Evolutionary conservation across 2,888 invertebrate genomes (phyloP), one percentile per base, ranked within the genome.

Genomic region (Dione vanillae): DNA sequence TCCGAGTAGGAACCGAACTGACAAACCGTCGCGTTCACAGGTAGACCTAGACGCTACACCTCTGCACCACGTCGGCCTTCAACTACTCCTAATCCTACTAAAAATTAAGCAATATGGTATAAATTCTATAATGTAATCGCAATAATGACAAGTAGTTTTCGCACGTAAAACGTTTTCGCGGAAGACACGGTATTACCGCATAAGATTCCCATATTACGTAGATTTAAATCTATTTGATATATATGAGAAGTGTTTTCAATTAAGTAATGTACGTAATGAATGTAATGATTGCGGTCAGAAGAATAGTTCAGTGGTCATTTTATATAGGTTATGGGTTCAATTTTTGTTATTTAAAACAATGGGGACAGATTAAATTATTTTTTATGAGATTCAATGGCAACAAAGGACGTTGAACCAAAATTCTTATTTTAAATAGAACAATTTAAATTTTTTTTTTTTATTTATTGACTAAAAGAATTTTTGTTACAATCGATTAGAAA

Each of bases 161-260:
- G 45, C 68, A 68, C 67, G 20, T 59, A 67, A 59, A 62, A 41
- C 16, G 62, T 62, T 68, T 65, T 71, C 69, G 47, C 73, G 73
- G 73, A 73, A 73, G 73, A 68, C 65, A 16, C 20, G 14, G 64
- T 27, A 16, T 61, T 69, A 66, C 58, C 65, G 47, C 67, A 65
- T 45, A 19, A 35, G 58, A 61, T 41, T 40, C 41, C 40, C 61
- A 67, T 75, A 75, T 68, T 20, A 20, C 19, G 51, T 43, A 66
- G 75, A 76, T 76, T 51, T 14, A 41, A 69, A 76, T 74, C 75
- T 14, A 54, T 43, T 41, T 64, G 76, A 76, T 76, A 70, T 76
- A 75, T 72, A 67, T 70, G 72, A 66, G 70, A 62, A 75, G 47
- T 27, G 40, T 65, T 67, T 67, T 67, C 59, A 67, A 70, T 73